Base-by-base conservation (phyloP, 2,797 vertebrate species). In the Ctenopoma multispine region DNA sequence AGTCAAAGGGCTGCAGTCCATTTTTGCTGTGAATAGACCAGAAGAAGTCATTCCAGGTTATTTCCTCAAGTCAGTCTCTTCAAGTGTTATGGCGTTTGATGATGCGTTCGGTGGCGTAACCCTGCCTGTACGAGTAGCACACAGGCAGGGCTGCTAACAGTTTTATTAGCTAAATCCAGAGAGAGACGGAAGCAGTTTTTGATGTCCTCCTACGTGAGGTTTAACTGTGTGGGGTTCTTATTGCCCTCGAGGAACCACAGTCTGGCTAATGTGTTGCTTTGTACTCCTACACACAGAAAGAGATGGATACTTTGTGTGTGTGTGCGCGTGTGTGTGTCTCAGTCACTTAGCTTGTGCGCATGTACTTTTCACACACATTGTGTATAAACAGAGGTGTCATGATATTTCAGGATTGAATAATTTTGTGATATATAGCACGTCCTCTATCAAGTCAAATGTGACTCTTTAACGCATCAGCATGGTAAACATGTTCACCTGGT, bases 251-350 rank as follows among this genome's bases (percentile, higher is more conserved):
- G 88, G 88, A 92, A 82, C 77, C 62, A 47, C 78, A 81, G 88
- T 89, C 86, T 91, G 88, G 85, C 79, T 90, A 92, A 90, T 91
- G 83, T 90, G 85, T 78, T 88, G 69, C 90, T 91, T 90, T 91
- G 79, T 87, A 90, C 92, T 89, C 90, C 90, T 71, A 91, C 89
- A 86, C 89, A 77, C 55, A 65, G 64, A 81, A 67, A 70, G 65
- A 80, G 72, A 86, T 73, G 71, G 83, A 76, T 75, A 71, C 62
- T 71, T 40, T 1, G 63, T 80, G 72, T 77, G 70, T 70, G 63
- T 2, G 57, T 53, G 61, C 58, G 62, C 78, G 74, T 1, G 63
- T 80, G 72, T 77, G 70, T 70, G 63, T 2, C 55, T 77, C 53
- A 41, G 77, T 81, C 69, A 64, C 53, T 49, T 50, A 9, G 14